Percentiles rank a stretch among this genome's conserved stretches.
These are phyloP conservation scores for Zygaena filipendulae DNA, from an alignment of 2,888 invertebrate genomes.

Conservation along the genomic window DNA sequence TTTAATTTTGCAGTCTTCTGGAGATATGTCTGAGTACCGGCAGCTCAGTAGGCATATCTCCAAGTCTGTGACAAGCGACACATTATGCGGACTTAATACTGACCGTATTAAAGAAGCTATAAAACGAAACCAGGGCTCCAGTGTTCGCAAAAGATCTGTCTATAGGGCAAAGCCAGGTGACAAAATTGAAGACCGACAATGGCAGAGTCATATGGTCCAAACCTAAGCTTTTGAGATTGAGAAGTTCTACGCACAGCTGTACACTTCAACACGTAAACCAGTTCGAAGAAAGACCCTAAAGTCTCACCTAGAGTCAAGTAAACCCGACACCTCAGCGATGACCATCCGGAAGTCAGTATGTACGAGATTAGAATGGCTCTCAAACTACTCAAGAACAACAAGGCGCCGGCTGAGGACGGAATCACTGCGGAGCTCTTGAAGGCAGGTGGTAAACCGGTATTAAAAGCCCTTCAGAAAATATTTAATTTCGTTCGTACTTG, in stretches of 20 bases:
- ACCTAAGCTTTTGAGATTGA: conserved; percentile 4
- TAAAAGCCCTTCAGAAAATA: conserved; percentile 10
- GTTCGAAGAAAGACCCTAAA: conserved; percentile 1
- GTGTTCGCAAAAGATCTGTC: conserved; percentile 7
- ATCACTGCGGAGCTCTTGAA: conserved; percentile 14
- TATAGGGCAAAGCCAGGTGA: conserved; percentile 11
- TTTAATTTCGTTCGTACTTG: conserved; percentile 10
- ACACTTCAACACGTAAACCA: conserved; percentile 1
- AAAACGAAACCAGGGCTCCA: conserved; percentile 7
- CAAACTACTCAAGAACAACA: conserved; percentile 10
- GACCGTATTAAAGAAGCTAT: conserved; percentile 11
- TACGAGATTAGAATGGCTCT: conserved; percentile 11
- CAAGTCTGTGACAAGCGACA: too few species aligned
- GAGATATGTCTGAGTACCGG: too few species aligned
- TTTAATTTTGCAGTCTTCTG: background rate
- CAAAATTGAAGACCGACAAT: conserved; percentile 8
- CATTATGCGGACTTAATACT: too few species aligned
- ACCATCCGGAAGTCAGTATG: conserved; percentile 6
- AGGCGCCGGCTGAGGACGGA: conserved; percentile 10
- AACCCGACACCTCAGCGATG: conserved; percentile 5
- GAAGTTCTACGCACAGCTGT: conserved; percentile 4
- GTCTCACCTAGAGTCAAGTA: conserved; percentile 3
- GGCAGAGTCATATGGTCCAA: conserved; percentile 6
- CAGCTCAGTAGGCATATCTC: too few species aligned
- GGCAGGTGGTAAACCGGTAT: conserved; percentile 13